Evolutionary conservation across 2,797 vertebrate genomes (phyloP).

Genomic region (Notamacropus eugenii): DNA sequence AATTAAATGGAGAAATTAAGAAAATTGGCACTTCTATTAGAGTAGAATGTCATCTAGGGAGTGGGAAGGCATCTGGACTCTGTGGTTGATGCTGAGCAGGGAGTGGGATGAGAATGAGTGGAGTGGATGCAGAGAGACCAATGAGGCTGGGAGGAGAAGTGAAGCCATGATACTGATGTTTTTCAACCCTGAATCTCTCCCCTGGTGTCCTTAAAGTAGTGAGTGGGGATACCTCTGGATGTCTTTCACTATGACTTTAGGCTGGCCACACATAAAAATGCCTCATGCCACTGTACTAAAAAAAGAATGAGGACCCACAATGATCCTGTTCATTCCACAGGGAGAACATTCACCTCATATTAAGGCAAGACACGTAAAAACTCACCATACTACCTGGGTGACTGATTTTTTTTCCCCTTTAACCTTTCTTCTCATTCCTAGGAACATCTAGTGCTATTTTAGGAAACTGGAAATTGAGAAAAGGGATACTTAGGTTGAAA

Average conservation of each 20-base stretch:
- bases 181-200: neutral
- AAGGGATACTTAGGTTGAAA: neutral
- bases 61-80: neutral
- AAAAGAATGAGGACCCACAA: neutral
- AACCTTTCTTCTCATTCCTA: neutral
- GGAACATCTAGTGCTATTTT: neutral
- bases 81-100: neutral
- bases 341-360: conserved; percentile 12
- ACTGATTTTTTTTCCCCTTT: neutral
- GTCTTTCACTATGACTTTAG: neutral
- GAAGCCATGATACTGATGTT: neutral
- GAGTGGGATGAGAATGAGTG: neutral
- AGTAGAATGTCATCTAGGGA: neutral
- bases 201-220: neutral
- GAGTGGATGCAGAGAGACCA: neutral
- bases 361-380: conserved; percentile 3
- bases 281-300: neutral
- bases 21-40: neutral
- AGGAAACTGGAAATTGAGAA: neutral
- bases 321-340: neutral
- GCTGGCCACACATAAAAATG: neutral
- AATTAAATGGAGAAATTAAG: neutral
- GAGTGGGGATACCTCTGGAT: neutral
- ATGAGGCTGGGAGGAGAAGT: neutral
- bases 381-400: neutral